Base-by-base conservation (phyloP, 2,888 invertebrate genomes). In the Philopedon plagiatum region DNA sequence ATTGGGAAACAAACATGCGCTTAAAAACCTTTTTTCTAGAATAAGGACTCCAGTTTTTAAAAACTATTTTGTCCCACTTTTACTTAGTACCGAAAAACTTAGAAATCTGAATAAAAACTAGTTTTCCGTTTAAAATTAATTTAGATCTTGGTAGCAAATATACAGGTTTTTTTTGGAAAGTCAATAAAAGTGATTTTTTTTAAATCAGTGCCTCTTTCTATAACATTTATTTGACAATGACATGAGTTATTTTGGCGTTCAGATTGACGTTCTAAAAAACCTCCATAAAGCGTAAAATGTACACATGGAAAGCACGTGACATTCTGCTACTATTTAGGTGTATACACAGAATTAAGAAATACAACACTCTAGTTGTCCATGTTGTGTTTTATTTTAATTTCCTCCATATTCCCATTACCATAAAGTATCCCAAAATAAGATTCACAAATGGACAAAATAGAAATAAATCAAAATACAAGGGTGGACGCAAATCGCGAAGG, bases 351-450 rank as follows among this genome's bases (percentile, higher is more conserved):
- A 46, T 29, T 58, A 21, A 60, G 32, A 57, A 66, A 57, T 29
- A 58, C 57, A 39, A 69, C 69, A 64, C 63, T 49, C 64, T 64
- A 63, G 63, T 64, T 70, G 63, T 70, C 56, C 39, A 49, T 44
- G 58, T 29, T 13, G 13, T 37, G 44, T 69, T 69, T 62, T 62
- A 62, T 69, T 65, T 68, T 7, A 41, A 32, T 18, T 58, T 13
- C 39, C 29, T 41, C 19, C 49, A 9, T 34, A 5, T 41, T 15
- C 21, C 41, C 60, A 4, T 18, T 58, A n/a, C 39, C 54, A 8
- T n/a, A n/a, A n/a, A n/a, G n/a, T 3, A 9, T 13, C 39, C 21
- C 13, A 11, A n/a, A 11, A 37, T 37, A n/a, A 7, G 26, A 26
- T 26, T 26, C 7, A 26, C 7, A n/a, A 34, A 8, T 34, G 32